A percentile compares a stretch with the other conserved stretches of the same genome.
Conservation (phyloP, 2,888 invertebrate species). For the Craniophora ligustri region DNA sequence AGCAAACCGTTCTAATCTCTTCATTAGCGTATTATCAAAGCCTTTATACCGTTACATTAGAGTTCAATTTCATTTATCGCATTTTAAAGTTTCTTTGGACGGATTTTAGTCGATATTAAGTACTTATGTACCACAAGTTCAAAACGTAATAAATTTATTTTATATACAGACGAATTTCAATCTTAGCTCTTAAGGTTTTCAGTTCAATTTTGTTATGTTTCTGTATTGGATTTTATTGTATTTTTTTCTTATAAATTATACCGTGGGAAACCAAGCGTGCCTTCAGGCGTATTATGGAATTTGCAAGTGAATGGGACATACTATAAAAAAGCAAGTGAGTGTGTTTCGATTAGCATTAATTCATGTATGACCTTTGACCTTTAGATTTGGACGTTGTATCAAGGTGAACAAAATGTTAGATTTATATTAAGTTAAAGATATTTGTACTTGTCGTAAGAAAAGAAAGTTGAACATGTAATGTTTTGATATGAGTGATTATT, state of each 20-base stretch:
- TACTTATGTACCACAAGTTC: slow-evolving; percentile 45
- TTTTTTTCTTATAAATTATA: slow-evolving; percentile 65
- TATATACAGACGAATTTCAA: slow-evolving; percentile 2
- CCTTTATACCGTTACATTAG: slow-evolving; percentile 54
- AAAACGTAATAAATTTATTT: slow-evolving; percentile 20
- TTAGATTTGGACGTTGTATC: slow-evolving; percentile 24
- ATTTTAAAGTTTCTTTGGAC: slow-evolving; percentile 60
- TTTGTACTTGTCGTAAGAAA: slow-evolving; percentile 31
- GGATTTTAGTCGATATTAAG: slow-evolving; percentile 61
- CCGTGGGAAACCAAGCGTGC: slow-evolving; percentile 89
- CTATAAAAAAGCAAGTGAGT: slow-evolving; percentile 61
- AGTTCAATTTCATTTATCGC: slow-evolving; percentile 56
- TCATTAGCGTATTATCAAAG: slow-evolving; percentile 63
- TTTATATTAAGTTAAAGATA: slow-evolving; percentile 33
- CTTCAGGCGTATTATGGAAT: slow-evolving; percentile 89
- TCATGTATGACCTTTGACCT: slow-evolving; percentile 47
- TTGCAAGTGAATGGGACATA: slow-evolving; percentile 75
- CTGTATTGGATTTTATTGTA: slow-evolving; percentile 29
- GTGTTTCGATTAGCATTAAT: slow-evolving; percentile 67
- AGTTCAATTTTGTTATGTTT: slow-evolving; percentile 3
- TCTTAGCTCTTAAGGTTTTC: not conserved
- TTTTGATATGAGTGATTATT: slow-evolving; percentile 1
- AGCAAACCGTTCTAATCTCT: slow-evolving; percentile 69
- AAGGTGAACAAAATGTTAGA: slow-evolving; percentile 20
- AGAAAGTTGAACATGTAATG: slow-evolving; percentile 22